Evolutionary conservation across 2,113 vertebrate genomes (phyloP).

Genomic region (Neogobius melanostomus): DNA sequence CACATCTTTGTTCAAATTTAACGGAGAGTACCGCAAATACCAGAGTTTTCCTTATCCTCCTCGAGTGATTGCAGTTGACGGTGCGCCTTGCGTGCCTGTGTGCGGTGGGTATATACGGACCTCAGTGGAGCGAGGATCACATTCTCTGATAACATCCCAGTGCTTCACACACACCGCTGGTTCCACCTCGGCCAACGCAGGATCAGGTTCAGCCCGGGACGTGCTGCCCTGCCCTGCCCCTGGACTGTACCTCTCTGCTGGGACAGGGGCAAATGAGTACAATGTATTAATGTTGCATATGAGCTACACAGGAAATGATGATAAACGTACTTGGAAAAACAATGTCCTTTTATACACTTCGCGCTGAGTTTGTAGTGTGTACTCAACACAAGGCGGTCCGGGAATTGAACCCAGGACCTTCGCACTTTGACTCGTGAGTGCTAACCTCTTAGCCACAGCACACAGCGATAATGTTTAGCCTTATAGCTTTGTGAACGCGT

Average conservation of each 20-base stretch:
- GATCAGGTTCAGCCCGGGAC: conserved; percentile 55
- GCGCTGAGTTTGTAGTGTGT: too few relatives aligned
- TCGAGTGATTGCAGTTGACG: conserved; percentile 14
- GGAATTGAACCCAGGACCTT: too few relatives aligned
- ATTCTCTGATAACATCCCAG: conserved; percentile 58
- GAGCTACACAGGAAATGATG: too few relatives aligned
- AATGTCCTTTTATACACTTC: too few relatives aligned
- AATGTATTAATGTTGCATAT: not conserved
- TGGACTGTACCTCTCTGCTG: conserved; percentile 12
- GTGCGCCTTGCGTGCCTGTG: conserved; percentile 20
- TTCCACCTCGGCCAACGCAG: conserved; percentile 53
- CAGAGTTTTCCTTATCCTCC: not conserved
- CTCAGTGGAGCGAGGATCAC: conserved; percentile 45
- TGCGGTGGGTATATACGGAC: conserved; percentile 38
- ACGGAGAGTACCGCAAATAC: too few relatives aligned
- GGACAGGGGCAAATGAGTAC: conserved; percentile 1
- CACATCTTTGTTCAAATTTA: too few relatives aligned
- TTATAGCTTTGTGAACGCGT: too few relatives aligned
- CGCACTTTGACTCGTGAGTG: too few relatives aligned
- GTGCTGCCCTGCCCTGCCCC: conserved; percentile 35
- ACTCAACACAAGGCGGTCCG: too few relatives aligned
- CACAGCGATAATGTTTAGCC: too few relatives aligned
- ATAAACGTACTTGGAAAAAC: too few relatives aligned
- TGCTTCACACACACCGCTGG: conserved; percentile 54
- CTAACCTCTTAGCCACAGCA: too few relatives aligned